Evolutionary conservation across 2,113 vertebrate genomes (phyloP), one percentile per base, ranked within the genome.

Genomic region (Haemorhous mexicanus): DNA sequence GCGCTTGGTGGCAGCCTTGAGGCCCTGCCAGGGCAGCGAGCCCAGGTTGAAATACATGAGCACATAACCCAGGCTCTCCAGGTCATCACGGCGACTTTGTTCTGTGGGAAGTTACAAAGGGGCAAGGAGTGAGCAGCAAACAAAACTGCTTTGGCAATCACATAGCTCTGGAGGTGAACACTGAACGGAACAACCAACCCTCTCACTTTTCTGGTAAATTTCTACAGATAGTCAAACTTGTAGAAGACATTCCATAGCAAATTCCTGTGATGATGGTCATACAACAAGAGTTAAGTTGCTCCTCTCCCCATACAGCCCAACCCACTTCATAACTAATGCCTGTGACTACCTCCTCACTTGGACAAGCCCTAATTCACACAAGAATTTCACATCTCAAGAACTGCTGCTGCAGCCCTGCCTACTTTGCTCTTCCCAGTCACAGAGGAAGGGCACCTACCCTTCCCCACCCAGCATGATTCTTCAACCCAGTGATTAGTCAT

Each of bases 21-120:
- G 98, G 93, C 99, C 99, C 95, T 99, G 99, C 99, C 99, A 99
- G 91, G 99, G 99, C 98, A 99, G 98, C 1, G 99, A 99, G 89
- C 99, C 99, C 97, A 99, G 98, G 98, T 99, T 99, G 98, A 99
- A 99, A 98, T 99, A 99, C 99, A 99, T 99, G 84, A 99, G 99
- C 93, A 99, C 99, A 0, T 99, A 99, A 93, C 99, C 99, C 79
- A 99, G 97, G 69, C 99, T 99, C 98, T 99, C 99, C 98, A 99
- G 97, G 97, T 99, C 99, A 64, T 99, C 99, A 39, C 99, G 99
- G 49, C 99, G 98, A 92, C 99, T 99, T 98, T 99, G 99, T 95
- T 99, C 99, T 99, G 98, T 84, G 82, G 33, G 46, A 79, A 90
- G 76, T 96, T 79, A 87, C 61, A 93, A 63, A 90, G 46, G 68